Evolutionary conservation across 2,888 invertebrate genomes (phyloP), one percentile per base, ranked within the genome.

Genomic region (Tetrapedia diversipes): DNA sequence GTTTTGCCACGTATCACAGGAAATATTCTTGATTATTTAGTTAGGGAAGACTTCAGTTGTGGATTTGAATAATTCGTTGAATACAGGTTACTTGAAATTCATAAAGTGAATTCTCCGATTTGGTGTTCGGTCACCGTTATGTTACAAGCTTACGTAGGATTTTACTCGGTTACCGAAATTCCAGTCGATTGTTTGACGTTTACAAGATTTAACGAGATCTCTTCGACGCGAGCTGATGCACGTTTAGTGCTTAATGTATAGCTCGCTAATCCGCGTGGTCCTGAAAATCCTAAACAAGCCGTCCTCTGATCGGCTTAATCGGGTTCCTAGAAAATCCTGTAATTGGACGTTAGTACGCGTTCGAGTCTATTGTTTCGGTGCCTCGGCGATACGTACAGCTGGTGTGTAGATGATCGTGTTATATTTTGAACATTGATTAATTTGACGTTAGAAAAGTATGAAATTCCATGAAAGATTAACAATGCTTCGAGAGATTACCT

Each of bases 221-320:
- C 73, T 57, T 54, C 65, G 63, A 65, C 32, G 57, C 47, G 61
- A 51, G 49, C n/a, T 59, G 65, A 63, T 66, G 72, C 79, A 79
- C 77, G 79, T 79, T 77, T 66, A 63, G 68, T 54, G 69, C 73
- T 77, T 79, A 68, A 61, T 68, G 77, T 61, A 45, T 41, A 75
- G 49, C 61, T 34, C 72, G 59, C 60, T 72, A 79, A 79, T 79
- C 72, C 77, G 60, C 45, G 68, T 49, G 64, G 65, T 64, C 43
- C 37, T 72, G 79, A 69, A 76, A 76, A 80, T 79, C 79, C 75
- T 79, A 72, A 80, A 72, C 76, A 79, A 80, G 79, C 76, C 47
- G 68, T 24, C 61, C 79, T 57, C 71, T 70, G 57, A 72, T 57
- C 51, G 66, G 76, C 63, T 79, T 79, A 76, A 80, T 79, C 68